Conservation (phyloP, 92 coral and sea anemone species). For the Umimayanthus kanabou region DNA sequence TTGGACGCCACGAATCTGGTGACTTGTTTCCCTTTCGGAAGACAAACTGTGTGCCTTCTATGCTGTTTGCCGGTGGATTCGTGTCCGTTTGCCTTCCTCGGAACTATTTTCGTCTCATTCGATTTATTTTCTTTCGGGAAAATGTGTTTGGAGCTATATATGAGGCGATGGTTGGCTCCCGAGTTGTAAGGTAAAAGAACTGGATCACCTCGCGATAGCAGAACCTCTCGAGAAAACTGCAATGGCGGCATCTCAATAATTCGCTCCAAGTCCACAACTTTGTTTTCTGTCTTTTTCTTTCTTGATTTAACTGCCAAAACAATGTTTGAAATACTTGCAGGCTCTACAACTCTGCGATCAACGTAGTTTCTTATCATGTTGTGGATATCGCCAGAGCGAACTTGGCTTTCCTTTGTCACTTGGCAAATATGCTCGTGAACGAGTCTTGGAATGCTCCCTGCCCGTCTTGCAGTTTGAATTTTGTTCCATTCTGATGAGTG, state of each 20-base stretch:
- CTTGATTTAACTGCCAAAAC: not conserved
- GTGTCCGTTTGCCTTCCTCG: not conserved
- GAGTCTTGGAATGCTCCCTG: not conserved
- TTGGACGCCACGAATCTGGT: not conserved
- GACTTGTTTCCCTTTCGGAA: not conserved
- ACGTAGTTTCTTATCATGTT: slow-evolving; percentile 47
- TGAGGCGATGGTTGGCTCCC: slow-evolving; percentile 19
- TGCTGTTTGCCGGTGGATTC: not conserved
- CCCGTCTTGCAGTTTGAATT: not conserved
- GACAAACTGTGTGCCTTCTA: slow-evolving; percentile 15
- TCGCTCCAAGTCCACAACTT: not conserved
- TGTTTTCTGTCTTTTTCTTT: slow-evolving; percentile 7
- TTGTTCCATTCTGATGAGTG: not conserved
- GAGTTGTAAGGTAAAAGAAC: slow-evolving; percentile 51
- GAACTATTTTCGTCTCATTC: not conserved
- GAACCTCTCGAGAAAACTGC: slow-evolving; percentile 65
- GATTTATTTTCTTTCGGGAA: not conserved
- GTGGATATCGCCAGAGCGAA: slow-evolving; percentile 30
- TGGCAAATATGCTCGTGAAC: slow-evolving; percentile 33
- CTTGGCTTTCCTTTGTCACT: slow-evolving; percentile 15
- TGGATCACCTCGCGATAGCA: slow-evolving; percentile 55
- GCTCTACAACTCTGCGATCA: slow-evolving; percentile 10
- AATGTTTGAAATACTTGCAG: slow-evolving; percentile 1
- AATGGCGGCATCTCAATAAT: slow-evolving; percentile 34
- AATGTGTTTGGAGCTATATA: slow-evolving; percentile 48